Evolutionary conservation across 2,797 vertebrate species (phyloP).

Genomic region (Tokudaia tokunoshimensis): DNA sequence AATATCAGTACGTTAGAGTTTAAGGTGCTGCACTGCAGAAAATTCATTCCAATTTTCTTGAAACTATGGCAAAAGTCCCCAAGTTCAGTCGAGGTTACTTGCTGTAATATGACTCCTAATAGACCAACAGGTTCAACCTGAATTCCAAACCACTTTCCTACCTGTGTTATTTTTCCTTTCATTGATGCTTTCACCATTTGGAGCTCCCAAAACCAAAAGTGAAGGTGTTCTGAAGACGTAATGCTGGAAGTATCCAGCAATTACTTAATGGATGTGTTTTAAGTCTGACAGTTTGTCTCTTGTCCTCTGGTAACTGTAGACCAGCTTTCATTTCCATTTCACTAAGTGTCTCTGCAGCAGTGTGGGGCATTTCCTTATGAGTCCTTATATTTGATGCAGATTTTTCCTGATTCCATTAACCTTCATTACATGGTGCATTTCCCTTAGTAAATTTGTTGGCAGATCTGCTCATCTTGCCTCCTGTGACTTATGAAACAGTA

Average conservation of each 20-base stretch:
- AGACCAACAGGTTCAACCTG: background rate
- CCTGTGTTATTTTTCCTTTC: background rate
- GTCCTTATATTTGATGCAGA: background rate
- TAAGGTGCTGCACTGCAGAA: background rate
- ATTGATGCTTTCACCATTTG: background rate
- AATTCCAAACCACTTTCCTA: background rate
- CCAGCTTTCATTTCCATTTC: constrained; percentile 62
- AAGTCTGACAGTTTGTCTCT: background rate
- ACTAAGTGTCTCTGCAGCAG: background rate
- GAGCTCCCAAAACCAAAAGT: constrained; percentile 26
- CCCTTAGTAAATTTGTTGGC: background rate
- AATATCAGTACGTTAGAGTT: background rate
- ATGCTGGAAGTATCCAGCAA: background rate
- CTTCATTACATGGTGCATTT: constrained; percentile 1
- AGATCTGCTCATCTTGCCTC: background rate
- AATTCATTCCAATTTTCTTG: background rate
- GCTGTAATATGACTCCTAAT: background rate
- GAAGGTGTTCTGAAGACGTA: constrained; percentile 9
- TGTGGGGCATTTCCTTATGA: background rate
- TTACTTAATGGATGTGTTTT: constrained; percentile 36
- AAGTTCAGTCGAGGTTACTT: background rate
- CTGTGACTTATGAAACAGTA: background rate
- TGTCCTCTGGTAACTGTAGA: background rate
- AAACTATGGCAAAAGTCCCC: fast-evolving
- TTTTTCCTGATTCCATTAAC: background rate